phyloP scores from a whole-genome alignment of 2,113 vertebrate species.

The Nansenia antarctica region DNA sequence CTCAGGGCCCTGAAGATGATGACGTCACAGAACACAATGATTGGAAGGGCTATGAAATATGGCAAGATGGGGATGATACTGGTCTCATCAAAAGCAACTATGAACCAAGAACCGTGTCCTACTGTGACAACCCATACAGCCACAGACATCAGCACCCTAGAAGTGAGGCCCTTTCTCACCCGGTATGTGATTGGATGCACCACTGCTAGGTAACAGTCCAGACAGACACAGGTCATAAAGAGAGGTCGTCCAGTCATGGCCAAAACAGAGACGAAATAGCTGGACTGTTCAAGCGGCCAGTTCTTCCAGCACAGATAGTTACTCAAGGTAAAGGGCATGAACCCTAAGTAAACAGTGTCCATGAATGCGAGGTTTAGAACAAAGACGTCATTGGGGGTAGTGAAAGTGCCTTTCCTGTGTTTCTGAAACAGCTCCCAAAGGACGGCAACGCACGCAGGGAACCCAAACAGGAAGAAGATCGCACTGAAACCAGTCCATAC shows the following conservation, averaged over 20 bases:
- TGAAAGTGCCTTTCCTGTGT: too few species aligned
- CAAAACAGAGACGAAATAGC: not conserved
- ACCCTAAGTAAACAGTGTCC: constrained; percentile 37
- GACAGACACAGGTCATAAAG: constrained; percentile 10
- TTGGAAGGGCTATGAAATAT: not conserved
- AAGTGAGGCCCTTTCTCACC: not conserved
- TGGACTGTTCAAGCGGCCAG: not conserved
- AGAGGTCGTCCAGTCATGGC: constrained; percentile 5
- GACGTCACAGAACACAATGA: not conserved
- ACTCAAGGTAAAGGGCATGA: not conserved
- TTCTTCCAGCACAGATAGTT: not conserved
- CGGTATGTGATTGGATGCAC: too few species aligned
- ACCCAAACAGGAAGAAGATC: constrained; percentile 23
- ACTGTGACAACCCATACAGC: constrained; percentile 3
- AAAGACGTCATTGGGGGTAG: constrained; percentile 36
- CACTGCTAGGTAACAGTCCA: too few species aligned
- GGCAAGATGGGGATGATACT: not conserved
- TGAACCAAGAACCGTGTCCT: not conserved
- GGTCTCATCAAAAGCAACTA: not conserved
- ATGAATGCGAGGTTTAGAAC: constrained; percentile 48
- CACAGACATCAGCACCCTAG: not conserved
- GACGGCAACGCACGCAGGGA: too few species aligned
- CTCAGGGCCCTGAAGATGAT: too few species aligned
- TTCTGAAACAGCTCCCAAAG: too few species aligned
- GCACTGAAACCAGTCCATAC: constrained; percentile 29